Base-by-base conservation (phyloP, 2,888 invertebrate genomes). In the Empis stercorea region DNA sequence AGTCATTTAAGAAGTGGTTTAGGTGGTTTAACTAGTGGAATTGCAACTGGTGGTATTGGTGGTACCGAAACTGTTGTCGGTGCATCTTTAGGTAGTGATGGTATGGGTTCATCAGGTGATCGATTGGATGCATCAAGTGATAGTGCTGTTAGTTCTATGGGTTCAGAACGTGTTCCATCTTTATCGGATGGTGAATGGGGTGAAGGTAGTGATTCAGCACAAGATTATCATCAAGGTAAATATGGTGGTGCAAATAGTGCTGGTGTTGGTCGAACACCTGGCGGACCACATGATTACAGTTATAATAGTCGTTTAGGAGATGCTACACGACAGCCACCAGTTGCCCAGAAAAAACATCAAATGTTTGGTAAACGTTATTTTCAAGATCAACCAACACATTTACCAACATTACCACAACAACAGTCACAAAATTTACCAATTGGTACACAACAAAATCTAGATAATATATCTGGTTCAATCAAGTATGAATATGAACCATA, bases 91-190 rank as follows among this genome's bases (percentile, higher is more conserved):
- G 71, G 68, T 68, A 49, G 48, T 81, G 87, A 0, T 82, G 84
- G 44, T 4, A 50, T 50, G 39, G 34, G 48, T 14, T 40, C 53
- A 38, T 43, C 47, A 14, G 71, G 68, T 68, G 82, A 86, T 68
- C 78, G 84, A 9, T 76, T 84, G 70, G 86, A 92, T 64, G 86
- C 88, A 0, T 87, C 87, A 14, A 88, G 87, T 47, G 92, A 92
- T 68, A 89, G 89, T 61, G 91, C 91, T 1, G 91, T 91, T 32
- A 91, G 91, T 51, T 91, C 91, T 2, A 88, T 92, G 88, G 89
- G 89, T 4, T 89, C 89, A 2, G 91, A 92, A 61, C 75, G 91
- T 13, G 88, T 91, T 10, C 87, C 88, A 4, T 88, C 88, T 0
- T 72, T 89, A 2, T 89, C 89, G 2, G 91, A 91, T 61, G 85